Evolutionary conservation across 2,888 invertebrate genomes (phyloP).

Genomic region (Sphaeridia pumilis): DNA sequence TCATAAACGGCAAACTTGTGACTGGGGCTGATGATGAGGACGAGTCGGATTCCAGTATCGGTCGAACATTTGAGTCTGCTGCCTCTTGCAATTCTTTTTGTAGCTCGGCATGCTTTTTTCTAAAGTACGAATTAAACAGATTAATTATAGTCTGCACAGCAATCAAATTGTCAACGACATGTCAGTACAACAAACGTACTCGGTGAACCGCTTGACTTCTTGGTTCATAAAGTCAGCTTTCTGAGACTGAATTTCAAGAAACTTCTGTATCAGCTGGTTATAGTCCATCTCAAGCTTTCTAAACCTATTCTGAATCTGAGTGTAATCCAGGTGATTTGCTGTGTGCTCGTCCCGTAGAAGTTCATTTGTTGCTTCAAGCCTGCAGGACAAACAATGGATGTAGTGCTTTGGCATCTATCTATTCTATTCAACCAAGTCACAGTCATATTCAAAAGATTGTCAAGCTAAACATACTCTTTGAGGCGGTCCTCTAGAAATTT

Average conservation of each 20-base stretch:
- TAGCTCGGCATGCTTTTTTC: constrained; percentile 75
- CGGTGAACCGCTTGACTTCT: constrained; percentile 86
- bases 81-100: constrained; percentile 86
- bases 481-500: constrained; percentile 25
- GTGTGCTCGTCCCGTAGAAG: constrained; percentile 87
- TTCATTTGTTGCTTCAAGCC: constrained; percentile 68
- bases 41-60: constrained; percentile 17
- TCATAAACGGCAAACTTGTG: constrained; percentile 26
- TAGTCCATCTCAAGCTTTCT: constrained; percentile 77
- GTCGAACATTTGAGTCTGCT: constrained; percentile 44
- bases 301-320: constrained; percentile 77
- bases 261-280: constrained; percentile 65
- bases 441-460: too few relatives aligned
- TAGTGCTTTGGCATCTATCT: too few relatives aligned
- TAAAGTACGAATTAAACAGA: constrained; percentile 39
- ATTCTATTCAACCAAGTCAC: too few relatives aligned
- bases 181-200: constrained; percentile 47
- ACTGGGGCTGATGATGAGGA: constrained; percentile 38
- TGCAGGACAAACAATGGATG: too few relatives aligned
- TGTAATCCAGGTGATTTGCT: constrained; percentile 81
- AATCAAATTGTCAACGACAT: not conserved
- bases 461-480: too few relatives aligned
- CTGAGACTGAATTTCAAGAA: constrained; percentile 82
- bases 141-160: too few relatives aligned
- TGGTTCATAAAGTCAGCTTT: constrained; percentile 94